Evolutionary conservation across 2,113 vertebrate species (phyloP).

Genomic region (Erythrocercus mccallii): DNA sequence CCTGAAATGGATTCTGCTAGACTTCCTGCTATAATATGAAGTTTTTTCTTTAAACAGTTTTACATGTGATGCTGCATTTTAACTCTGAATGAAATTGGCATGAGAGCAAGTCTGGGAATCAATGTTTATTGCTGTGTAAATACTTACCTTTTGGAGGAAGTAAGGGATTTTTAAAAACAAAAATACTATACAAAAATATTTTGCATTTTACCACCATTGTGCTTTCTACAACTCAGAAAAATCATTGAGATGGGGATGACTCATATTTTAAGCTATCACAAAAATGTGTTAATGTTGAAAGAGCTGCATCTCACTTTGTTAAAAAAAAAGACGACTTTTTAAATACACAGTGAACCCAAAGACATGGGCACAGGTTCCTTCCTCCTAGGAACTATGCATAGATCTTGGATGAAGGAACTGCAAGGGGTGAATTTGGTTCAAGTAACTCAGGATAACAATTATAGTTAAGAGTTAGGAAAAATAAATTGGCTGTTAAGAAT

Average conservation of each 20-base stretch:
- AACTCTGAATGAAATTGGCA: background rate
- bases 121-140: background rate
- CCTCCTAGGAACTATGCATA: background rate
- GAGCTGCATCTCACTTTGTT: background rate
- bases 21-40: background rate
- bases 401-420: background rate
- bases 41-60: background rate
- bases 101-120: background rate
- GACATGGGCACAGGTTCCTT: background rate
- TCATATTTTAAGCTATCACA: background rate
- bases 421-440: background rate
- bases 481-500: background rate
- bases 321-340: background rate
- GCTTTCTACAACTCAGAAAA: background rate
- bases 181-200: background rate
- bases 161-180: background rate
- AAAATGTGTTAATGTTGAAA: background rate
- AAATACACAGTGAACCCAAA: background rate
- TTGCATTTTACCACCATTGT: background rate
- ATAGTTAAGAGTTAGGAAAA: background rate
- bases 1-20: background rate
- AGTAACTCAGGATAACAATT: background rate
- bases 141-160: background rate
- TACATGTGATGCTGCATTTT: background rate
- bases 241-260: background rate